Base-by-base conservation (phyloP, 64 coral and sea anemone species). In the Dendronephthya gigantea region DNA sequence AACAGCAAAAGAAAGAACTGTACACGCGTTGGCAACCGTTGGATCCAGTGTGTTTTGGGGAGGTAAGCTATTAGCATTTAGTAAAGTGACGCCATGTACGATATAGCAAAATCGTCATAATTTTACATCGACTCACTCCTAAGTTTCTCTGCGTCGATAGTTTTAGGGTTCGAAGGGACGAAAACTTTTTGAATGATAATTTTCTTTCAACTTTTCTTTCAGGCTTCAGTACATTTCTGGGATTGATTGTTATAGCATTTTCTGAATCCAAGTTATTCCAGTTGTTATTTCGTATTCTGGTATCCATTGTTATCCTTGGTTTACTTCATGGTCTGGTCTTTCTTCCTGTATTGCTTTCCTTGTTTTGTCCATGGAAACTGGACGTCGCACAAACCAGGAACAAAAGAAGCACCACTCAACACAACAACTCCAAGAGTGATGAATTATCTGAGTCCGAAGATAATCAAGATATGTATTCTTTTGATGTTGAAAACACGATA, bases 11-110 rank as follows among this genome's bases (percentile, higher is more conserved):
- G 88, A 90, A 65, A 70, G 91, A 47, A 88, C 89, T 2, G 56
- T 86, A 13, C 83, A 93, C 19, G 91, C 91, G 3, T 50, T 93
- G 48, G 89, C 83, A 37, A 93, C 91, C 4, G 72, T 93, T 8
- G 91, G 91, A 34, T 88, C 91, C n/a, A 93, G 91, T 87, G 91
- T 93, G 4, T 84, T 93, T 4, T 89, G 89, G 88, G 91, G 91
- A 93, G 91, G 91, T 92, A 89, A 82, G 87, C 19, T 41, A 66
- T 41, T n/a, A 0, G 31, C 22, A 47, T 33, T 1, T 48, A 22
- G 16, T 87, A 79, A 74, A n/a, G n/a, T n/a, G n/a, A n/a, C n/a
- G n/a, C n/a, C n/a, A n/a, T n/a, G n/a, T n/a, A n/a, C n/a, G n/a
- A n/a, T n/a, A n/a, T n/a, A n/a, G n/a, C n/a, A n/a, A n/a, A n/a